Conservation (phyloP, 2,113 vertebrate genomes). For the Ardeotis arabs region DNA sequence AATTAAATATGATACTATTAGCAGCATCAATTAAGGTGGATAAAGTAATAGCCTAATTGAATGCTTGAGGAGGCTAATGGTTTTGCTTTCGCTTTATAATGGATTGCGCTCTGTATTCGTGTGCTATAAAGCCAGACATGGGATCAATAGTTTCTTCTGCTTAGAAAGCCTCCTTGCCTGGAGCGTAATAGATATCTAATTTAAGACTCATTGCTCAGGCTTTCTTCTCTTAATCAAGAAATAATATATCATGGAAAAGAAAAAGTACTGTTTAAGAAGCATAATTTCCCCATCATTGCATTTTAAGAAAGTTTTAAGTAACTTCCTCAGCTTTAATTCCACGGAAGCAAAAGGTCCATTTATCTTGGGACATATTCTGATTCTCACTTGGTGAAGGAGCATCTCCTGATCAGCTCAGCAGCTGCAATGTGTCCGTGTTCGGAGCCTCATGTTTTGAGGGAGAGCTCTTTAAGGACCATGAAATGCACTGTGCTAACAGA, state of each 20-base stretch:
- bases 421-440: rapidly evolving
- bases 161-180: slow-evolving; percentile 64
- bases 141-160: slow-evolving; percentile 74
- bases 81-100: slow-evolving; percentile 67
- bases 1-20: slow-evolving; percentile 78
- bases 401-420: not conserved
- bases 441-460: not conserved
- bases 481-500: not conserved
- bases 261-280: not conserved
- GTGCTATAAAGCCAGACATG: slow-evolving; percentile 56
- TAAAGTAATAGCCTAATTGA: slow-evolving; percentile 77
- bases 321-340: slow-evolving; percentile 7
- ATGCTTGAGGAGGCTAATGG: slow-evolving; percentile 71
- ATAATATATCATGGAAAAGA: not conserved
- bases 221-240: slow-evolving; percentile 62
- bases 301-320: slow-evolving; percentile 31
- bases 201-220: slow-evolving; percentile 46
- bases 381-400: not conserved
- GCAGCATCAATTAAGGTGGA: slow-evolving; percentile 74
- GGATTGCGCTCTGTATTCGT: slow-evolving; percentile 57
- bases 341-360: not conserved
- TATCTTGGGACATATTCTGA: not conserved
- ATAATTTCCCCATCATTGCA: slow-evolving; percentile 11
- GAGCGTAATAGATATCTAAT: slow-evolving; percentile 65
- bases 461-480: not conserved